Conservation (phyloP, 2,888 invertebrate genomes). For the Noctua fimbriata region DNA sequence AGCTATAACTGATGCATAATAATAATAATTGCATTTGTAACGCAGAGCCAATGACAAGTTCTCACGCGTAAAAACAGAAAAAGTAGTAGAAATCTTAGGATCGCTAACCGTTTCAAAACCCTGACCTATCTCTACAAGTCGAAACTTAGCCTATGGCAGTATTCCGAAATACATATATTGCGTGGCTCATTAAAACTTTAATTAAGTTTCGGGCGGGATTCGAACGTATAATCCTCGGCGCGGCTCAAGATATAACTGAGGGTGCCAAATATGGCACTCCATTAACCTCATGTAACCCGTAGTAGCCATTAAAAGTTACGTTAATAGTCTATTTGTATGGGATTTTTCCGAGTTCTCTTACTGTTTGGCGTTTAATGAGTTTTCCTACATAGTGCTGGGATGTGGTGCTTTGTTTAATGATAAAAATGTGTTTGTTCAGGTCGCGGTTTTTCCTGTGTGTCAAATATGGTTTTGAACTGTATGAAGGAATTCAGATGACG, state of each 20-base stretch:
- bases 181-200: conserved; percentile 86
- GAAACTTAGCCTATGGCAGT: conserved; percentile 46
- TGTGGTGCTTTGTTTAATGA: conserved; percentile 26
- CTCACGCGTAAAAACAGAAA: too few relatives aligned
- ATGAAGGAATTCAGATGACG: too few relatives aligned
- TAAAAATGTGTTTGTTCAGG: conserved; percentile 10
- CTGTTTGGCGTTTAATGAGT: conserved; percentile 61
- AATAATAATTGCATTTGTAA: too few relatives aligned
- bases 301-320: conserved; percentile 70
- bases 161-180: conserved; percentile 74
- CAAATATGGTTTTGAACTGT: background rate
- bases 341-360: conserved; percentile 66
- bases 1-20: too few relatives aligned
- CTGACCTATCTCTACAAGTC: background rate
- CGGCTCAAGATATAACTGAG: conserved; percentile 71
- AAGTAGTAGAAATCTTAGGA: too few relatives aligned
- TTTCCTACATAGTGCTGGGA: conserved; percentile 45
- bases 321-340: conserved; percentile 68
- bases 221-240: conserved; percentile 74
- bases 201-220: conserved; percentile 84
- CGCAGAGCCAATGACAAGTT: too few relatives aligned
- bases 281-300: conserved; percentile 67
- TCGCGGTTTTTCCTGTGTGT: background rate
- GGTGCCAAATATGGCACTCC: conserved; percentile 75
- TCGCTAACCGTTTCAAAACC: background rate